A percentile compares a stretch with the other conserved stretches of the same genome.
Conservation (phyloP, 2,797 vertebrate species). For the Acipenser transmontanus region DNA sequence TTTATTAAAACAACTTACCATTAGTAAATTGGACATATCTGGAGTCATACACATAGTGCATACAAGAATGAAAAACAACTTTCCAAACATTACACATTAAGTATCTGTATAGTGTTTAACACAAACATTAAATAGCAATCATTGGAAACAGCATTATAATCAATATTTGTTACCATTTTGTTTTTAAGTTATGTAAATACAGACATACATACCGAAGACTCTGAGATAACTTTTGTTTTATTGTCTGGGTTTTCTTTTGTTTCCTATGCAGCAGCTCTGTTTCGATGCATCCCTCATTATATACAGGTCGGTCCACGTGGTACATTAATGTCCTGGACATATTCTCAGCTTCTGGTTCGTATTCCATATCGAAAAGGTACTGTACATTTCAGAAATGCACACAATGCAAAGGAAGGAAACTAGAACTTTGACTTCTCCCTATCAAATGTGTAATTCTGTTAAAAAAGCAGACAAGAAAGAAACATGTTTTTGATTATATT, state of each 20-base stretch:
- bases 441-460: background rate
- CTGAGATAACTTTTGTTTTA: constrained; percentile 58
- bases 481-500: background rate
- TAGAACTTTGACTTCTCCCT: background rate
- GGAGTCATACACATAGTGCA: too few relatives aligned
- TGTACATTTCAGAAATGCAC: constrained; percentile 4
- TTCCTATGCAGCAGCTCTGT: constrained; percentile 63
- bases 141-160: too few relatives aligned
- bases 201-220: constrained; percentile 60
- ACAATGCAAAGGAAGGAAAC: background rate
- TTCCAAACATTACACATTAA: too few relatives aligned
- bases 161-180: too few relatives aligned
- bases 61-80: too few relatives aligned
- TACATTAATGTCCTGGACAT: constrained; percentile 50
- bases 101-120: too few relatives aligned
- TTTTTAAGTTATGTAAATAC: too few relatives aligned
- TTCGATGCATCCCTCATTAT: constrained; percentile 64
- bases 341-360: constrained; percentile 43
- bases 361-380: constrained; percentile 59
- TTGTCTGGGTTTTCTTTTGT: constrained; percentile 46
- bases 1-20: too few relatives aligned
- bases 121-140: too few relatives aligned
- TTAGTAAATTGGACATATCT: too few relatives aligned
- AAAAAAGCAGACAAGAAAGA: background rate
- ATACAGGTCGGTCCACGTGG: constrained; percentile 73